These are phyloP conservation scores for Choloepus hoffmanni DNA, from an alignment of 2,113 vertebrate genomes.

Conservation along the genomic window DNA sequence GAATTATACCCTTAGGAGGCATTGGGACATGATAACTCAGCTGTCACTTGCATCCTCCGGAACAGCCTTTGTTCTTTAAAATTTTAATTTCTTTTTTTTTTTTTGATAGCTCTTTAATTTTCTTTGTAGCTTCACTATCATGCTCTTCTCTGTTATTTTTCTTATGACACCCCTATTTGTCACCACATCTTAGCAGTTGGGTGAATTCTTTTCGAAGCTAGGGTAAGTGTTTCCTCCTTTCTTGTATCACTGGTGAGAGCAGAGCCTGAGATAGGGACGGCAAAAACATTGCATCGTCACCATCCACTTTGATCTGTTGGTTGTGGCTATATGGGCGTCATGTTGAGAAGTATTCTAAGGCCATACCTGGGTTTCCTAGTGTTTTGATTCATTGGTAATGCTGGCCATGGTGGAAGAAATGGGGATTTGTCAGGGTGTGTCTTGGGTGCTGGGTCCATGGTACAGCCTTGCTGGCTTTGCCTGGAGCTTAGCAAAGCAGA, in stretches of 20 bases:
- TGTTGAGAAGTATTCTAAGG: not conserved
- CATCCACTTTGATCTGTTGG: not conserved
- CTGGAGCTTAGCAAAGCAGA: not conserved
- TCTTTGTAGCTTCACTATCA: not conserved
- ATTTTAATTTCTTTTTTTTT: not conserved
- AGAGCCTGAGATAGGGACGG: too few relatives aligned
- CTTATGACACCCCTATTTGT: not conserved
- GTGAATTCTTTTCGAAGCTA: slow-evolving; percentile 8
- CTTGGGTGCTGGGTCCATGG: not conserved
- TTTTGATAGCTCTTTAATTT: not conserved
- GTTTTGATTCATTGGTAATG: not conserved
- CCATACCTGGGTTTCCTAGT: not conserved
- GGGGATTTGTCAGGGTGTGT: not conserved
- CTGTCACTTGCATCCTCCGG: not conserved
- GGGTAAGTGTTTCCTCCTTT: not conserved
- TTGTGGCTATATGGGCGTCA: not conserved
- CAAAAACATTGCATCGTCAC: not conserved
- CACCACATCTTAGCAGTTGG: not conserved
- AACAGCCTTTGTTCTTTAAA: not conserved
- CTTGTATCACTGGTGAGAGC: not conserved
- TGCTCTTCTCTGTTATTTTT: not conserved
- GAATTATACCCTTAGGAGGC: not conserved
- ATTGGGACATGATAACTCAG: not conserved
- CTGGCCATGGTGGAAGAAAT: not conserved
- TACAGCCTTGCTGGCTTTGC: not conserved